Conservation (phyloP, 1,140 invertebrate species). For the Dreissena rostriformis region DNA sequence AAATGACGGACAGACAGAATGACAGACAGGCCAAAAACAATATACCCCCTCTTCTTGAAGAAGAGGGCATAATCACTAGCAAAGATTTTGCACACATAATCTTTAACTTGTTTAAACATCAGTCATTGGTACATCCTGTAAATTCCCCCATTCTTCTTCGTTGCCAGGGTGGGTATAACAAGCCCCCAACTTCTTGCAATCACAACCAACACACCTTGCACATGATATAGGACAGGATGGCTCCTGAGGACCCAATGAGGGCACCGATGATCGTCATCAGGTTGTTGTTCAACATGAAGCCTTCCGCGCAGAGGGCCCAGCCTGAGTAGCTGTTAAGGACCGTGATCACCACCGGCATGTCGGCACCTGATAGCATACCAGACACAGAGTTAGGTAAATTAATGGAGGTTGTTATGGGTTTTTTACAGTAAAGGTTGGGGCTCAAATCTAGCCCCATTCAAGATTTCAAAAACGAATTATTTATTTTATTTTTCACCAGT, state of each 20-base stretch:
- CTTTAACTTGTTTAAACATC: neutral
- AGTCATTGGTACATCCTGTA: neutral
- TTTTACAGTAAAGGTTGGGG: neutral
- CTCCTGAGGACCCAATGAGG: conserved; percentile 94
- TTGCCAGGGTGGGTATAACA: neutral
- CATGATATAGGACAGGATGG: conserved; percentile 97
- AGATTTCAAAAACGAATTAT: too few relatives aligned
- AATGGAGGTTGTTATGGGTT: too few relatives aligned
- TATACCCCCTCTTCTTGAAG: too few relatives aligned
- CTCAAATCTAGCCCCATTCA: too few relatives aligned
- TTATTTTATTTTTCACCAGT: too few relatives aligned
- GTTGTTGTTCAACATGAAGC: conserved; percentile 96
- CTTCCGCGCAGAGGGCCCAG: conserved; percentile 94
- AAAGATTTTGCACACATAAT: too few relatives aligned
- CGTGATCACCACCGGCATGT: conserved; percentile 97
- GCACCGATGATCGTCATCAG: conserved; percentile 96
- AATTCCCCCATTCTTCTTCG: neutral
- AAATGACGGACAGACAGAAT: too few relatives aligned
- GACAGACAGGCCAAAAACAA: too few relatives aligned
- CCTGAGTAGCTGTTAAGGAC: conserved; percentile 92
- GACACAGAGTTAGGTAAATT: neutral
- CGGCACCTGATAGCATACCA: conserved; percentile 83
- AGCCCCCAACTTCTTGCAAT: neutral
- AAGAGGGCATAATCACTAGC: too few relatives aligned
- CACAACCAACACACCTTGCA: conserved; percentile 87